phyloP scores from a whole-genome alignment of 2,888 invertebrate species.

The Platerodrilus igneus region DNA sequence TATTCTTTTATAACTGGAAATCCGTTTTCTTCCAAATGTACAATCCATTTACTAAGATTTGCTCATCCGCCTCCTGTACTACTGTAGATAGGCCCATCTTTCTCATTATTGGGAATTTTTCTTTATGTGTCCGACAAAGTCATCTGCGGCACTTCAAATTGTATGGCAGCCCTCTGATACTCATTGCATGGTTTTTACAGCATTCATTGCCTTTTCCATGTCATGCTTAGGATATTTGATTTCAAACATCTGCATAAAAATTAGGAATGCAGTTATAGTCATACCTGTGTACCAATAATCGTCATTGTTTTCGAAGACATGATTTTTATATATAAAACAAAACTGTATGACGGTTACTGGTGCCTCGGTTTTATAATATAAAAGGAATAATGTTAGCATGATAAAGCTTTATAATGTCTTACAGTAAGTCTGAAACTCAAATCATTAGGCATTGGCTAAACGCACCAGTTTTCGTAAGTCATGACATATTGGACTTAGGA shows the following conservation, averaged over 20 bases:
- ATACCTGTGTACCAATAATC: conserved; percentile 2
- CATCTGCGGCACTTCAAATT: too few relatives aligned
- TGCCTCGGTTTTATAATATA: conserved; percentile 1
- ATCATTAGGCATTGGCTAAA: neutral
- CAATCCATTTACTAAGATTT: too few relatives aligned
- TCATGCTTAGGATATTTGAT: too few relatives aligned
- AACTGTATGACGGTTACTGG: conserved; percentile 6
- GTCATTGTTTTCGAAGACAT: conserved; percentile 4
- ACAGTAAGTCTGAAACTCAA: neutral
- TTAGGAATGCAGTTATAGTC: conserved; percentile 2
- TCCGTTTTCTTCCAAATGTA: too few relatives aligned
- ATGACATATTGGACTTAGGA: neutral
- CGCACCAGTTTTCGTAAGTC: conserved; percentile 4
- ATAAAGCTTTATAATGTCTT: neutral
- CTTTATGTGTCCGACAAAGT: too few relatives aligned
- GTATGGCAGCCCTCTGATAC: too few relatives aligned
- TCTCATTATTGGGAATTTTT: neutral
- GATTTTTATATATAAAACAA: neutral
- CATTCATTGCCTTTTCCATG: too few relatives aligned
- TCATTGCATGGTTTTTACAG: too few relatives aligned
- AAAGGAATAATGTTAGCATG: neutral
- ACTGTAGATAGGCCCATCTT: too few relatives aligned
- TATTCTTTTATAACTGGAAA: too few relatives aligned
- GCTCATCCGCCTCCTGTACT: too few relatives aligned
- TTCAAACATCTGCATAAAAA: conserved; percentile 1